A percentile compares a stretch with the other conserved stretches of the same genome.
These are phyloP conservation scores for Pristiophorus japonicus DNA, from an alignment of 2,113 vertebrate genomes.

Conservation along the genomic window DNA sequence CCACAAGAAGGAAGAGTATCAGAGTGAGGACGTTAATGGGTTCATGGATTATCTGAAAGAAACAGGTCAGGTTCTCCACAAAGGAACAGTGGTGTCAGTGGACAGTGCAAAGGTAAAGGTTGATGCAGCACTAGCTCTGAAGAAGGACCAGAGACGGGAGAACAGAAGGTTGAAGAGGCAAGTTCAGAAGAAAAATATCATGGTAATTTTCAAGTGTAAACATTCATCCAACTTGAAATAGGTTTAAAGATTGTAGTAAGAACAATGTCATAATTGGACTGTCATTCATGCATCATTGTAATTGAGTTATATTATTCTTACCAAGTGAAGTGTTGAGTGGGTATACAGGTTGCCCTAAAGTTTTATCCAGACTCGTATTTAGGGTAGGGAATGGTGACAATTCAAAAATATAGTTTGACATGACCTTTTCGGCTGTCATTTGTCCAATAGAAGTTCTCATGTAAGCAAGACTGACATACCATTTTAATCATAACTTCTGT, in stretches of 20 bases:
- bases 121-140: constrained; percentile 58
- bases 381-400: neutral
- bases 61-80: constrained; percentile 45
- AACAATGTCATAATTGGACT: neutral
- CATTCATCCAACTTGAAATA: neutral
- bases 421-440: neutral
- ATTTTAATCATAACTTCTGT: neutral
- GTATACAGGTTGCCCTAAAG: neutral
- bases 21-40: constrained; percentile 77
- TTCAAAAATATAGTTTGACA: neutral
- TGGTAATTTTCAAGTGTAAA: constrained; percentile 62
- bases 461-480: neutral
- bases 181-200: constrained; percentile 64
- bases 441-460: neutral
- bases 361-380: neutral
- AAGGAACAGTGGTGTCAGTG: neutral
- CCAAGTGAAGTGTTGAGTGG: neutral
- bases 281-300: neutral
- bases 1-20: constrained; percentile 67
- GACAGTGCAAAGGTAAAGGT: constrained; percentile 45
- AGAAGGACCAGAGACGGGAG: constrained; percentile 74
- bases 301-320: neutral
- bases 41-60: constrained; percentile 67
- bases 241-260: neutral
- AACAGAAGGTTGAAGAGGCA: constrained; percentile 74